A percentile compares a stretch with the other conserved stretches of the same genome.
These are phyloP conservation scores for Thunnus maccoyii DNA, from an alignment of 2,113 vertebrate genomes.

Conservation along the genomic window DNA sequence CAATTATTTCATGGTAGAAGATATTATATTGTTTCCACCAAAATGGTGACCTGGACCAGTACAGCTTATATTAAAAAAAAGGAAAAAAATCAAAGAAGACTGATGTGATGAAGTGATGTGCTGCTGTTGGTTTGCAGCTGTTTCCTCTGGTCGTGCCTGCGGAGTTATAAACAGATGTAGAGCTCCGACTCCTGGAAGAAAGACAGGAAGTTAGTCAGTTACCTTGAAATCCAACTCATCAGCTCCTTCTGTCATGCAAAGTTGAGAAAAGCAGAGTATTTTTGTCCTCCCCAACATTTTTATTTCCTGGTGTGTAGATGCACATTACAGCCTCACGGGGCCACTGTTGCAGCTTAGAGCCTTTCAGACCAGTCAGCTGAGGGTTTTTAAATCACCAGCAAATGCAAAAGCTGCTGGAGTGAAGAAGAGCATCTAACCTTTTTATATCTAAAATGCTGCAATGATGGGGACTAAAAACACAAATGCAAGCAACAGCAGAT, in stretches of 20 bases:
- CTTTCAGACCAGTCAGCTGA: too few species aligned
- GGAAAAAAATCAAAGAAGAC: background rate
- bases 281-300: too few species aligned
- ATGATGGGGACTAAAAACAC: too few species aligned
- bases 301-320: background rate
- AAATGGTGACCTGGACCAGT: background rate
- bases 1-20: background rate
- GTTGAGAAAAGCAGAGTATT: background rate
- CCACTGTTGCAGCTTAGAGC: background rate
- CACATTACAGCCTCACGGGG: conserved; percentile 23
- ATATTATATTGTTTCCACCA: background rate
- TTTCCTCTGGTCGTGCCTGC: background rate
- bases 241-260: too few species aligned
- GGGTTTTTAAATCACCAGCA: too few species aligned
- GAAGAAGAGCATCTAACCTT: too few species aligned
- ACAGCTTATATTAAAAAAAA: background rate
- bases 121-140: background rate
- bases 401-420: too few species aligned
- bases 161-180: conserved; percentile 75
- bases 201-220: background rate
- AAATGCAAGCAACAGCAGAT: too few species aligned
- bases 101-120: background rate
- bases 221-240: background rate
- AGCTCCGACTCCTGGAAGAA: conserved; percentile 73
- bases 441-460: too few species aligned